phyloP scores from a whole-genome alignment of 2,797 vertebrate species.

The Xyrichtys novacula region DNA sequence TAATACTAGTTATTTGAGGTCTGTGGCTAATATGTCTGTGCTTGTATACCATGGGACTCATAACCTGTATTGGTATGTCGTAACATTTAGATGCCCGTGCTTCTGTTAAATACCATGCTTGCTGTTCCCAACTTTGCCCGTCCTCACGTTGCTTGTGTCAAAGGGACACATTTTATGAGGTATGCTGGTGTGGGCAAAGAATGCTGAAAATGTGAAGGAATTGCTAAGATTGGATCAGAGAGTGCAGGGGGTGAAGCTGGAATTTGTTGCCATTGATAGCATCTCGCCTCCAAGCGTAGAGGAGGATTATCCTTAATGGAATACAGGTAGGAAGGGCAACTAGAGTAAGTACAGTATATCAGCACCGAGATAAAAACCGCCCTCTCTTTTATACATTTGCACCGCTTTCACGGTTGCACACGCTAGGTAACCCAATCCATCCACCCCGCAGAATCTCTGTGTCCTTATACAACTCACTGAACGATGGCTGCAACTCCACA shows the following conservation, averaged over 20 bases:
- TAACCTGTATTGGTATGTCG: constrained; percentile 48
- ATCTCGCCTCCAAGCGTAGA: constrained; percentile 27
- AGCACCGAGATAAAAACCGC: not conserved
- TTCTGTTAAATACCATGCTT: constrained; percentile 57
- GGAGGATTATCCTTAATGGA: constrained; percentile 30
- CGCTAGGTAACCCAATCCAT: not conserved
- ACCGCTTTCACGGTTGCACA: not conserved
- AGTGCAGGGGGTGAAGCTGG: constrained; percentile 54
- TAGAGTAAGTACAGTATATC: not conserved
- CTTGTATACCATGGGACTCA: constrained; percentile 50
- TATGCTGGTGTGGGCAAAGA: constrained; percentile 65
- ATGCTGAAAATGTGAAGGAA: constrained; percentile 63
- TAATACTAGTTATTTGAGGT: constrained; percentile 65
- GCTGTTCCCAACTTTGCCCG: constrained; percentile 39
- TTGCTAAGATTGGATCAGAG: constrained; percentile 45
- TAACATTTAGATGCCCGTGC: constrained; percentile 47
- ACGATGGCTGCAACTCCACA: constrained; percentile 42
- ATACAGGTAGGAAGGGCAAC: constrained; percentile 19
- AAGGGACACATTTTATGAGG: constrained; percentile 50
- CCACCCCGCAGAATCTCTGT: not conserved
- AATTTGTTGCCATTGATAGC: constrained; percentile 55
- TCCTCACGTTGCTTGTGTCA: constrained; percentile 46
- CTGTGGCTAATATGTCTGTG: constrained; percentile 69
- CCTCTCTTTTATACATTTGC: constrained; percentile 6
- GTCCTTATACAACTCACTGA: constrained; percentile 28